These are phyloP conservation scores for Heliconius melpomene DNA, from an alignment of 1,140 invertebrate species.

Conservation along the genomic window DNA sequence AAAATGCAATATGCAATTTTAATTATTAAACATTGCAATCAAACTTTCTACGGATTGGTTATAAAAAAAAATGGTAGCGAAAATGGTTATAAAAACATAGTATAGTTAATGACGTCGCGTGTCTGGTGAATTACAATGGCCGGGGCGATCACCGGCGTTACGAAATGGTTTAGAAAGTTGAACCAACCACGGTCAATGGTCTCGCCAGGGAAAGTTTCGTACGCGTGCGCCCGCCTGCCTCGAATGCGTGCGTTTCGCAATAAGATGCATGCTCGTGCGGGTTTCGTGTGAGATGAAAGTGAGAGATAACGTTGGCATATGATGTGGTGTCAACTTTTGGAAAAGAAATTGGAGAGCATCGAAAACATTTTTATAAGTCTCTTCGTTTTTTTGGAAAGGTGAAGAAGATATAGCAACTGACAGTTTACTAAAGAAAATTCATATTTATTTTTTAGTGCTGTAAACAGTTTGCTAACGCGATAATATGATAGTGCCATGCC, in stretches of 20 bases:
- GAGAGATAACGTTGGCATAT: slow-evolving; percentile 43
- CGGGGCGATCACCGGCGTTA: slow-evolving; percentile 71
- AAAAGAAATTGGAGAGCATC: slow-evolving; percentile 20
- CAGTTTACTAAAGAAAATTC: no score
- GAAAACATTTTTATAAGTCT: neutral
- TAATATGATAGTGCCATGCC: neutral
- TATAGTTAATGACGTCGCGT: slow-evolving; percentile 70
- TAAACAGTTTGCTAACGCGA: neutral
- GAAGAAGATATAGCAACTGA: neutral
- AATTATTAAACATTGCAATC: slow-evolving; percentile 41
- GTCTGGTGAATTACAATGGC: slow-evolving; percentile 75
- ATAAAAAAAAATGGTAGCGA: slow-evolving; percentile 36
- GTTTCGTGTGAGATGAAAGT: slow-evolving; percentile 56
- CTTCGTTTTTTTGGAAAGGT: neutral
- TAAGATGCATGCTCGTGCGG: slow-evolving; percentile 40
- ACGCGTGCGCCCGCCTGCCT: slow-evolving; percentile 50
- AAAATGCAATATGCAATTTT: slow-evolving; percentile 28
- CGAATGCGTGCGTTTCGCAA: slow-evolving; percentile 65
- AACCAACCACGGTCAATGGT: slow-evolving; percentile 75
- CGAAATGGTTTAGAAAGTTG: slow-evolving; percentile 78
- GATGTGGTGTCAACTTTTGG: slow-evolving; percentile 25
- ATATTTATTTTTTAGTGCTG: no score
- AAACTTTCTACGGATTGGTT: slow-evolving; percentile 66
- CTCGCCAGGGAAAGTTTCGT: slow-evolving; percentile 72
- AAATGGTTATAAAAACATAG: slow-evolving; percentile 52